These are phyloP conservation scores for Ancistrus triradiatus DNA, from an alignment of 2,113 vertebrate species.

Conservation along the genomic window DNA sequence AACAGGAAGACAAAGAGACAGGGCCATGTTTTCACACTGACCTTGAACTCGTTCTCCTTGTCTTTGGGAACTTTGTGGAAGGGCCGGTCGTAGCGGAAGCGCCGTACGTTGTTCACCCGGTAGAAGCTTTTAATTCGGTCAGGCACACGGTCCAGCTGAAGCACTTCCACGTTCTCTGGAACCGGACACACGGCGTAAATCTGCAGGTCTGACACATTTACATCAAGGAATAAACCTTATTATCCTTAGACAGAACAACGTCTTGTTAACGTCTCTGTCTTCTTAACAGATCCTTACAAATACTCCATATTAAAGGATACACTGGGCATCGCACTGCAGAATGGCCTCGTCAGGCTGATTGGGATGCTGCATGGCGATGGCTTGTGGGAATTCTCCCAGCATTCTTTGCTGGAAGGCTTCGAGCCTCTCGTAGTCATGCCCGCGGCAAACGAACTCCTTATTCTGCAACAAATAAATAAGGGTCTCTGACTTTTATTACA, in stretches of 20 bases:
- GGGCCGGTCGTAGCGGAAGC: constrained; percentile 94
- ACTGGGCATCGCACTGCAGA: constrained; percentile 91
- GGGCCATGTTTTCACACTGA: no score
- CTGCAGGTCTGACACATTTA: constrained; percentile 64
- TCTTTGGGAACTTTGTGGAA: constrained; percentile 96
- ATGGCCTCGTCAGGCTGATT: constrained; percentile 93
- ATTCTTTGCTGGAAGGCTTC: constrained; percentile 98
- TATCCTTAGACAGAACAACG: no score
- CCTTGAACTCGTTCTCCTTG: constrained; percentile 97
- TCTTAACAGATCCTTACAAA: background rate
- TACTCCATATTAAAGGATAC: constrained; percentile 77
- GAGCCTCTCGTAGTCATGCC: constrained; percentile 93
- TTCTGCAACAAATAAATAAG: constrained; percentile 69
- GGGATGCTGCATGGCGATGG: constrained; percentile 98
- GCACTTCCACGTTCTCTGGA: constrained; percentile 81
- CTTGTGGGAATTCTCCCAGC: constrained; percentile 96
- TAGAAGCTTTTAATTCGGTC: constrained; percentile 99
- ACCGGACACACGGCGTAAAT: constrained; percentile 94
- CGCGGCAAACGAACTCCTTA: constrained; percentile 96
- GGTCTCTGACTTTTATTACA: no score
- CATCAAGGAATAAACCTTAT: constrained; percentile 53
- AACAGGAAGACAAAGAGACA: no score
- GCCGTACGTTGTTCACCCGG: constrained; percentile 90
- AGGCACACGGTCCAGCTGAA: constrained; percentile 90
- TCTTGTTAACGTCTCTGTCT: no score